These are phyloP conservation scores for Aquatica leii DNA, from an alignment of 2,888 invertebrate species.

Conservation along the genomic window DNA sequence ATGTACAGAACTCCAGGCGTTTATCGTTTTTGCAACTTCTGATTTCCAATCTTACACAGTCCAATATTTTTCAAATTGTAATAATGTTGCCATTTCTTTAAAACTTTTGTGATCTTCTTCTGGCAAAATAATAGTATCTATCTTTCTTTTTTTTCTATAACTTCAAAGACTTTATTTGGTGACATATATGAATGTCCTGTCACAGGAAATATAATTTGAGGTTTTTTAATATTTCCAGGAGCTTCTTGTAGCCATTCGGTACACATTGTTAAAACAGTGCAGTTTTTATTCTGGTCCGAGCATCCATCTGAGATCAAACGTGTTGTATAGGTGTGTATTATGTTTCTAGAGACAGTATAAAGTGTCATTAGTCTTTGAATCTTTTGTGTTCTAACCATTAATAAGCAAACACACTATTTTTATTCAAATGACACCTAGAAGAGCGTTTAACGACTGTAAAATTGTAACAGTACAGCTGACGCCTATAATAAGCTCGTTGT, in stretches of 20 bases:
- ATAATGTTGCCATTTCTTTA: too few species aligned
- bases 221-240: background rate
- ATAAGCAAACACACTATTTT: background rate
- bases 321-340: background rate
- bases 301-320: background rate
- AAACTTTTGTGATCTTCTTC: too few species aligned
- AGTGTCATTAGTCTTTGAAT: background rate
- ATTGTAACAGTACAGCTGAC: constrained; percentile 52
- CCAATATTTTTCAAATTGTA: too few species aligned
- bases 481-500: constrained; percentile 49
- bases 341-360: background rate
- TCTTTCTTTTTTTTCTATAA: background rate
- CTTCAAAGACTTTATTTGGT: background rate
- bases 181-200: too few species aligned
- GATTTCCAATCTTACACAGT: background rate
- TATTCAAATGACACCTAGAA: background rate
- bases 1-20: background rate
- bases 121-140: too few species aligned
- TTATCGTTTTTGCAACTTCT: background rate
- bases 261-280: too few species aligned
- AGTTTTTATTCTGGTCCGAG: too few species aligned
- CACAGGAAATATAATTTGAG: too few species aligned
- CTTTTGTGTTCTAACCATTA: background rate
- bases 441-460: constrained; percentile 46
- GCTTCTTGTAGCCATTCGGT: background rate